Base-by-base conservation (phyloP, 1,140 invertebrate genomes). In the Aphelenchoides fujianensis region DNA sequence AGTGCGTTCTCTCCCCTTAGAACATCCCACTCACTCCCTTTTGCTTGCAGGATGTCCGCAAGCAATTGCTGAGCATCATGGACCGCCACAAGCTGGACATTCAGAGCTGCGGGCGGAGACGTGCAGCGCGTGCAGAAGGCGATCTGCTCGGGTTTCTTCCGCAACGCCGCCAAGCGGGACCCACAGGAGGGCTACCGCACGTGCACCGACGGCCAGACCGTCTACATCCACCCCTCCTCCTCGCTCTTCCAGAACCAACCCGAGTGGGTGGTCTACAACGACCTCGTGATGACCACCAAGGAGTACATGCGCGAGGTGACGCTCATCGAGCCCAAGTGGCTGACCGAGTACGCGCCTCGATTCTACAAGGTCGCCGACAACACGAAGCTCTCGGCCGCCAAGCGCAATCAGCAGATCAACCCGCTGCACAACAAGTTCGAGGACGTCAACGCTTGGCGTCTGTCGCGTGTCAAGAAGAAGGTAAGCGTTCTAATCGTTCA, bases 301-400 rank as follows among this genome's bases (percentile, higher is more conserved):
- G 97, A 98, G 85, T 99, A 98, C 83, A 98, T 99, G 97, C 88
- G 95, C 54, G 94, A 98, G 86, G 80, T 84, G 1, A 98, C 95
- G 0, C 93, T 94, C 0, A 97, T 98, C 53, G 97, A 99, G 88
- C 94, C 97, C 0, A 96, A 97, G 86, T 99, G 97, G 97, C 86
- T 99, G 28, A 95, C 98, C 0, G 96, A 99, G 85, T 98, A 96
- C 86, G 97, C 97, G 0, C 94, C 95, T 0, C 94, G 95, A 1
- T 99, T 98, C 87, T 99, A 97, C 87, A 95, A 94, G 85, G 96
- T 97, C 86, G 94, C 92, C n/a, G 96, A 99, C 86, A 95, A 95
- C 3, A 98, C 96, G 0, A 98, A 97, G 86, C 88, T 99, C 0
- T 97, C 94, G 82, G 97, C 97, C 85, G 96, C 97, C 84, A 99